phyloP scores from a whole-genome alignment of 2,113 vertebrate genomes.

The Terrapene triunguis region DNA sequence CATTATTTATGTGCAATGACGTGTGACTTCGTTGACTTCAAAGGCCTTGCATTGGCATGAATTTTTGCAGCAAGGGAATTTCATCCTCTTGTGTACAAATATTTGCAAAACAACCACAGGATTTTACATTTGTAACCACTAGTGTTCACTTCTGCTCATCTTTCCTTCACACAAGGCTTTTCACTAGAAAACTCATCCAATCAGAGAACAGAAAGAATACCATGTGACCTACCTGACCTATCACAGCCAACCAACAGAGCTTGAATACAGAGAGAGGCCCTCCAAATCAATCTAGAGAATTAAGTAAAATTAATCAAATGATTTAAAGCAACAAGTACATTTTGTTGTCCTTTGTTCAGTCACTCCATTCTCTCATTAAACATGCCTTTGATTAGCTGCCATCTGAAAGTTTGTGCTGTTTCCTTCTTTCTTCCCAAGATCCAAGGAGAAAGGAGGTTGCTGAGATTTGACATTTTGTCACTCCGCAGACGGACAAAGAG shows the following conservation, averaged over 20 bases:
- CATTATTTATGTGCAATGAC: not conserved
- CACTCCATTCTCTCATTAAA: not conserved
- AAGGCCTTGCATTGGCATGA: not conserved
- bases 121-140: not conserved
- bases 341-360: not conserved
- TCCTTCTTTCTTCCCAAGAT: constrained; percentile 22
- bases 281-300: not conserved
- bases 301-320: rapidly evolving
- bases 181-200: not conserved
- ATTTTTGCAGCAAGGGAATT: not conserved
- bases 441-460: not conserved
- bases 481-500: not conserved
- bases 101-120: not conserved
- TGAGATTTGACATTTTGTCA: not conserved
- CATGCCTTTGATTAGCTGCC: not conserved
- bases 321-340: rapidly evolving
- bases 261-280: not conserved
- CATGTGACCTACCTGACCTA: too few species aligned
- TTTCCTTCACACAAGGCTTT: not conserved
- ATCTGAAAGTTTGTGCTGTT: not conserved
- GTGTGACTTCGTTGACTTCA: not conserved
- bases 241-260: too few species aligned
- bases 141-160: not conserved
- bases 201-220: not conserved
- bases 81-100: not conserved